A percentile compares a stretch with the other conserved stretches of the same genome.
Evolutionary conservation across 2,888 invertebrate species (phyloP).

Genomic region (Pycnomerus fuliginosus): DNA sequence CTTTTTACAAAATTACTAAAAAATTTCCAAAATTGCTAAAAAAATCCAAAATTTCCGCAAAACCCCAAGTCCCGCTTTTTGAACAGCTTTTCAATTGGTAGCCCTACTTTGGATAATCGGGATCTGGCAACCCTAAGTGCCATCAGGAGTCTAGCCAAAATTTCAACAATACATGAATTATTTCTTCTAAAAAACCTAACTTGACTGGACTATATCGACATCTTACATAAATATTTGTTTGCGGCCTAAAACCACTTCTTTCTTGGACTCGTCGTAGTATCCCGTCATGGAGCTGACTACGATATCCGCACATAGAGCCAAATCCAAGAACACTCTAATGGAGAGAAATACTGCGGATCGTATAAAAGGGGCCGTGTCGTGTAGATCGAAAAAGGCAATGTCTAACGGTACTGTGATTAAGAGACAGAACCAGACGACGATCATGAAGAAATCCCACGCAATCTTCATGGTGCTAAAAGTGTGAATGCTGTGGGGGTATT

Average conservation of each 20-base stretch:
- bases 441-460: slow-evolving; percentile 35
- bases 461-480: slow-evolving; percentile 43
- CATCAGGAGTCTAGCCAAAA: no score
- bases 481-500: slow-evolving; percentile 37
- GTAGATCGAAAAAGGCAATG: slow-evolving; percentile 15
- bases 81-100: no score
- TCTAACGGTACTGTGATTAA: slow-evolving; percentile 34
- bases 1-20: no score
- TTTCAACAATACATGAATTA: no score
- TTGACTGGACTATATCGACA: no score
- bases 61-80: no score
- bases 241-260: slow-evolving; percentile 37
- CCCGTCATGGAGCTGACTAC: slow-evolving; percentile 36
- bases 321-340: slow-evolving; percentile 12
- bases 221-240: slow-evolving; percentile 33
- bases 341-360: slow-evolving; percentile 1
- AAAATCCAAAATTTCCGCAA: no score
- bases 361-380: slow-evolving; percentile 6
- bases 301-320: slow-evolving; percentile 24
- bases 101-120: no score
- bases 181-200: no score
- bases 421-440: slow-evolving; percentile 30
- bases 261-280: slow-evolving; percentile 40
- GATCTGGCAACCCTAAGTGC: no score
- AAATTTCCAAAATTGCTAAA: no score